A percentile compares a stretch with the other conserved stretches of the same genome.
These are phyloP conservation scores for Drosophila leontia DNA, from an alignment of 1,140 invertebrate species.

Conservation along the genomic window DNA sequence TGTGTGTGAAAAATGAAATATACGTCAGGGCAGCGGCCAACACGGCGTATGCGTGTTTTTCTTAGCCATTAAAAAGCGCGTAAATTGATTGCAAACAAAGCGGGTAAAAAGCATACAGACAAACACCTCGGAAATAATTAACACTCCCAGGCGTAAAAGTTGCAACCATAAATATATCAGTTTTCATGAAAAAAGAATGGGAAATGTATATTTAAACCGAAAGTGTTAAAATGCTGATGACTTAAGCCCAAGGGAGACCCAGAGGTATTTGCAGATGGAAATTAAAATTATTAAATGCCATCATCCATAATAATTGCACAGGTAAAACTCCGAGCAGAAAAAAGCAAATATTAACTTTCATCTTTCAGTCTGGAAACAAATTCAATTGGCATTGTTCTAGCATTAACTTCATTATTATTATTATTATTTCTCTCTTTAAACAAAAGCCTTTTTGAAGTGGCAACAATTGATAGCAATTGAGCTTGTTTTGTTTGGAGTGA, in stretches of 20 bases:
- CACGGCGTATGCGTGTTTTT: constrained; percentile 56
- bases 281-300: constrained; percentile 39
- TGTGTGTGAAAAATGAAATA: constrained; percentile 53
- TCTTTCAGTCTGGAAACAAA: neutral
- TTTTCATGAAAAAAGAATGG: neutral
- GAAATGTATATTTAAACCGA: neutral
- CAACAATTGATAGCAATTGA: constrained; percentile 3
- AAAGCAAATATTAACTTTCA: constrained; percentile 10
- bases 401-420: neutral
- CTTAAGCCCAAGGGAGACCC: constrained; percentile 16
- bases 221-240: constrained; percentile 36
- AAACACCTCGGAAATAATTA: constrained; percentile 42
- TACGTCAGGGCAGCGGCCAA: constrained; percentile 11
- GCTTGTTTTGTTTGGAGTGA: constrained; percentile 1
- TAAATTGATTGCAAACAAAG: constrained; percentile 62
- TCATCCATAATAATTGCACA: constrained; percentile 31
- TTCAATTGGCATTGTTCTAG: constrained; percentile 28
- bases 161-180: constrained; percentile 39
- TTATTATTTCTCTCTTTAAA: constrained; percentile 1
- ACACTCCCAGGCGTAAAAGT: constrained; percentile 38
- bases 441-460: neutral
- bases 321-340: neutral
- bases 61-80: constrained; percentile 49
- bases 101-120: constrained; percentile 6
- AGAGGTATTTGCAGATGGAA: constrained; percentile 19